Evolutionary conservation across 2,113 vertebrate species (phyloP).

Genomic region (Sinosuthora webbiana): DNA sequence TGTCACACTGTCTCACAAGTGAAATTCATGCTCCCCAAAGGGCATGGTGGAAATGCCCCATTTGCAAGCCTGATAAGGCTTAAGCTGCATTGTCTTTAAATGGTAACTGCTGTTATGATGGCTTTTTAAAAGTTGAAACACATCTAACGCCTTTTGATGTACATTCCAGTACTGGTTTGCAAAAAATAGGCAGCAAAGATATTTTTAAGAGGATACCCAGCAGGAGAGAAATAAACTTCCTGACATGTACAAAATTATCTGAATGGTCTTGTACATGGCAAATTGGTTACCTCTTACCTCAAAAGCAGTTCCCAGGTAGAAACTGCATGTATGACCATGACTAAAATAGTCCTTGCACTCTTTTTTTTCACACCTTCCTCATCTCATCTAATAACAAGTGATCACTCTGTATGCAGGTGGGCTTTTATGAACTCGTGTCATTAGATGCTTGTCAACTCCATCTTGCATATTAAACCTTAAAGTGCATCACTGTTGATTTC

Average conservation of each 20-base stretch:
- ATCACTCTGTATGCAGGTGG: rapidly evolving
- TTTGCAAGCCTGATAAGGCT: not conserved
- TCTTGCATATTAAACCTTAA: not conserved
- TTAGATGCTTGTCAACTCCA: not conserved
- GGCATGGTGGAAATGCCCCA: not conserved
- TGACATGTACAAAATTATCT: not conserved
- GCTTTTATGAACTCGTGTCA: not conserved
- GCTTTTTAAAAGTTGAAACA: not conserved
- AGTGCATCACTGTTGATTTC: not conserved
- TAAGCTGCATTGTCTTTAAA: not conserved
- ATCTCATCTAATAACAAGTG: not conserved
- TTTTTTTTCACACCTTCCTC: not conserved
- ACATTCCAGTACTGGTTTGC: not conserved
- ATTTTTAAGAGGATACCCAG: not conserved
- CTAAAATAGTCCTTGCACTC: not conserved
- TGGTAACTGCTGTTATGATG: not conserved
- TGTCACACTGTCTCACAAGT: not conserved
- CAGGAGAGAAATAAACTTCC: not conserved
- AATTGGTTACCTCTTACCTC: not conserved
- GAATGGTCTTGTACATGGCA: not conserved
- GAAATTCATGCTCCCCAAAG: not conserved
- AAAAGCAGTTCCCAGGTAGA: not conserved
- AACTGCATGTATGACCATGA: not conserved
- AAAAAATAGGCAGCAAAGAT: not conserved
- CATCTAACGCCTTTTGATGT: not conserved